Percentiles rank a stretch among this genome's conserved stretches.
phyloP scores from a whole-genome alignment of 2,797 vertebrate species.

The Ceryle rudis region DNA sequence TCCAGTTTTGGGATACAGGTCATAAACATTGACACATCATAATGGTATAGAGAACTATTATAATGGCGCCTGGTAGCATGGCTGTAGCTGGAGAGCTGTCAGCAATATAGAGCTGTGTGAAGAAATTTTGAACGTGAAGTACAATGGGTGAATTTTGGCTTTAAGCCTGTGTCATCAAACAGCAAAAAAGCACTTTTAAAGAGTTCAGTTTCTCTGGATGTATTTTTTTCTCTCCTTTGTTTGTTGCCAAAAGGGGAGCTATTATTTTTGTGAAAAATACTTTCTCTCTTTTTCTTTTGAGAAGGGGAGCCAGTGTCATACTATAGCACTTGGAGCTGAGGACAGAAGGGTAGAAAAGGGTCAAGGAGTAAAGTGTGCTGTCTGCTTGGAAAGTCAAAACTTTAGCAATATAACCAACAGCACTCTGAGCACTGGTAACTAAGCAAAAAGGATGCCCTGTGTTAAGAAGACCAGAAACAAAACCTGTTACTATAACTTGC shows the following conservation, averaged over 20 bases:
- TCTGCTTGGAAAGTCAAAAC: background rate
- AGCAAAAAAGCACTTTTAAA: constrained; percentile 8
- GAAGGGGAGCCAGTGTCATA: constrained; percentile 47
- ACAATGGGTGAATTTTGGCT: constrained; percentile 66
- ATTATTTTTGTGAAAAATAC: constrained; percentile 62
- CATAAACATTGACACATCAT: constrained; percentile 66
- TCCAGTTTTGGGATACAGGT: constrained; percentile 51
- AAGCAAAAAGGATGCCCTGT: background rate
- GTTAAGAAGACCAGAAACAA: background rate
- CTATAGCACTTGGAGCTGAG: constrained; percentile 44
- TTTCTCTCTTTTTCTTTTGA: constrained; percentile 25
- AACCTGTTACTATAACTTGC: background rate
- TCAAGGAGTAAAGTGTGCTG: constrained; percentile 37
- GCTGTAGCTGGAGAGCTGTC: constrained; percentile 47
- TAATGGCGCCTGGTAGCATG: constrained; percentile 35
- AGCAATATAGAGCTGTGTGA: constrained; percentile 42
- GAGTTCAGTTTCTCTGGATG: constrained; percentile 33
- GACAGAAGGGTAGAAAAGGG: constrained; percentile 23
- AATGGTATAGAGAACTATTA: background rate
- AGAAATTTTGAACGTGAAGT: constrained; percentile 54
- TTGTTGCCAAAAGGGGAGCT: constrained; percentile 71
- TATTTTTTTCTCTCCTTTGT: constrained; percentile 53
- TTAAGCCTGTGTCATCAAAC: constrained; percentile 67
- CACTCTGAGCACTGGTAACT: background rate
- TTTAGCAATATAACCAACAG: background rate